Base-by-base conservation (phyloP, 2,113 vertebrate genomes). In the Ciconia stormi region DNA sequence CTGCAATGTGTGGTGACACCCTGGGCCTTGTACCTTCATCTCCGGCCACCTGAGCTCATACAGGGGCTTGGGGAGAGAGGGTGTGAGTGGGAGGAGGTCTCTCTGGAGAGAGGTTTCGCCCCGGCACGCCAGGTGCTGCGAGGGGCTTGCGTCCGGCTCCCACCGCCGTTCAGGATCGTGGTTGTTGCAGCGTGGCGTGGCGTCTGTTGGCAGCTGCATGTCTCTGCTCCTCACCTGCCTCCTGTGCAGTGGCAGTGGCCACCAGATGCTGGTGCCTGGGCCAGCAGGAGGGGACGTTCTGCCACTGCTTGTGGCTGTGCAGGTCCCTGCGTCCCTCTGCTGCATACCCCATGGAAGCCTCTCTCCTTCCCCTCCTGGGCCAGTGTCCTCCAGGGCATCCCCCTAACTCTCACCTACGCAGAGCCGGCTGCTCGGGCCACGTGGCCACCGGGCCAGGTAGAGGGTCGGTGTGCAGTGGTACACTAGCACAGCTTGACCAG, bases 101-200 rank as follows among this genome's bases (percentile, higher is more conserved):
- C 53, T n/a, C 29, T 55, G 52, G 26, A 67, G 36, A 44, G 34
- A 25, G 89, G 36, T 25, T 85, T 61, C 6, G n/a, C 25, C 13
- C 13, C 4, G 5, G 52, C 36, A 62, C 0, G 2, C 29, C 34
- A 62, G 26, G 15, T 1, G 3, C 72, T n/a, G 26, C 2, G 2
- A 32, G 26, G 25, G 40, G 10, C 32, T 80, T 14, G 5, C 55
- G 53, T 74, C 16, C 42, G 56, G 22, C n/a, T 84, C 18, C 55
- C 19, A 17, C 34, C 0, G 0, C 34, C 2, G 0, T 47, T 85
- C 47, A 25, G 23, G 52, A 22, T 10, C n/a, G 22, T 30, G 29
- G 17, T 56, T 47, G 20, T 11, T 67, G 58, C 40, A 34, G n/a
- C 3, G 1, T 40, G 61, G 4, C 30, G 12, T 27, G 19, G 23